Conservation (phyloP, 1,140 invertebrate species). For the Apis cerana region DNA sequence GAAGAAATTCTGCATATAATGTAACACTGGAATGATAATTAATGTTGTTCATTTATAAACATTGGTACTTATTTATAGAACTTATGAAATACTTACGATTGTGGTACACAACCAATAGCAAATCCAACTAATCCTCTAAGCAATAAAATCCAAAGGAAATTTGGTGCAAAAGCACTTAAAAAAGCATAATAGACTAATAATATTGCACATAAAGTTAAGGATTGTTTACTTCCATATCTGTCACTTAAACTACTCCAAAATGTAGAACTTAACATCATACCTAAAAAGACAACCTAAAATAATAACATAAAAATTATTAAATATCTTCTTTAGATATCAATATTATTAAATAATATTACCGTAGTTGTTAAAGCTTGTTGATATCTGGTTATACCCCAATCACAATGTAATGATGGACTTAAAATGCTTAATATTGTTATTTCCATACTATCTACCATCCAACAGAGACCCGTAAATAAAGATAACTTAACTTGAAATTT, state of each 20-base stretch:
- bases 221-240: constrained; percentile 95
- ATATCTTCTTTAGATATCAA: not conserved
- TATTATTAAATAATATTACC: constrained; percentile 74
- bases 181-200: constrained; percentile 95
- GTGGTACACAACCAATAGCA: constrained; percentile 97
- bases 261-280: constrained; percentile 98
- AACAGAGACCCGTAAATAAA: constrained; percentile 92
- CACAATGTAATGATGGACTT: constrained; percentile 95
- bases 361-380: constrained; percentile 89
- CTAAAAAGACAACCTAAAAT: constrained; percentile 92
- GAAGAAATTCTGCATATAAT: constrained; percentile 97
- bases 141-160: constrained; percentile 94
- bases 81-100: constrained; percentile 90
- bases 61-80: constrained; percentile 27
- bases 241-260: constrained; percentile 98
- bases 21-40: constrained; percentile 87
- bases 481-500: constrained; percentile 97
- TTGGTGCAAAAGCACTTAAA: constrained; percentile 94
- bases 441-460: constrained; percentile 99
- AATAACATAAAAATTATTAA: constrained; percentile 19
- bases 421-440: constrained; percentile 98
- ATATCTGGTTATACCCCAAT: constrained; percentile 94
- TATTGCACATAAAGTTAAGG: constrained; percentile 92
- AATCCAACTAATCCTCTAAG: constrained; percentile 96
- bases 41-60: constrained; percentile 23